Evolutionary conservation across 2,797 vertebrate species (phyloP), one percentile per base, ranked within the genome.

Genomic region (Mico argentatus): DNA sequence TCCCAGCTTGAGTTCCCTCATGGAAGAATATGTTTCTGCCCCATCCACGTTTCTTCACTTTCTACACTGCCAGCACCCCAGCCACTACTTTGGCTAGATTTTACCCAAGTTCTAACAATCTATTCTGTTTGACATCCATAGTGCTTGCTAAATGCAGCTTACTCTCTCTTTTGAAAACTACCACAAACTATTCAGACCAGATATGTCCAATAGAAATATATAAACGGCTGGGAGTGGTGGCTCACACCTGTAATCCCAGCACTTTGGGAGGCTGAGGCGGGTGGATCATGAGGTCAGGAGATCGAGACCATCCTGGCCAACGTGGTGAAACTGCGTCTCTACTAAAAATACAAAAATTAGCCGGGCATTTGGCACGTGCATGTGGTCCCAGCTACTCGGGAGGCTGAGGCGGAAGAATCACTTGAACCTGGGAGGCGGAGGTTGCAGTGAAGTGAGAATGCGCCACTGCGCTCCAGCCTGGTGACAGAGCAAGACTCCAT

Each of bases 351-450:
- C 52, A 55, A 22, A 55, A 55, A 55, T 55, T 55, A 55, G 20
- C 52, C 1, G 0, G 52, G 20, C 0, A 1, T 55, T 55, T 22
- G 52, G 52, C 20, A 55, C 2, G 2, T 20, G 2, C 20, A 20
- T 24, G 52, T 24, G 7, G 7, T 55, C 52, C 52, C 52, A 55
- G 52, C 52, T 55, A 55, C 52, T 55, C 1, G 7, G 52, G 52
- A 55, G 52, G 20, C 52, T 55, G 52, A 55, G 52, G 52, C 1
- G 3, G 52, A 24, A 55, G 52, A 55, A 55, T 55, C 52, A 0
- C 52, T 22, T 55, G 52, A 22, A 55, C 52, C 52, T 3, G 8
- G 20, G 52, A 55, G 20, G 20, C 2, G 0, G 52, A 55, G 52
- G 52, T 55, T 55, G 52, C 52, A 24, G 52, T 55, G 20, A 55